Conservation (phyloP, 2,888 invertebrate species). For the Nemotelus nigrinus region DNA sequence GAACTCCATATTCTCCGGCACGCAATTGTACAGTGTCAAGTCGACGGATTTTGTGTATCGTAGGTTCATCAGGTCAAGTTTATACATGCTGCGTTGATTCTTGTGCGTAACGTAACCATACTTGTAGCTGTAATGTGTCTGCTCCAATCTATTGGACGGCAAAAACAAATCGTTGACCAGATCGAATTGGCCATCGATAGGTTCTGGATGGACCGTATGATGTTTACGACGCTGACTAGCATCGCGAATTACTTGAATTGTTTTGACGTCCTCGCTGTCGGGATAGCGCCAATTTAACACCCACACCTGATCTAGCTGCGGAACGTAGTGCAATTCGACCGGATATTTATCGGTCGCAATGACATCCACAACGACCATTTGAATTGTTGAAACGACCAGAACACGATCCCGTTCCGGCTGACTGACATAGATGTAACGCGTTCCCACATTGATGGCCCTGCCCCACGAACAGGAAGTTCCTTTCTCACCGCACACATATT, state of each 20-base stretch:
- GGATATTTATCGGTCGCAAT: conserved; percentile 78
- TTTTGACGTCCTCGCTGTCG: conserved; percentile 48
- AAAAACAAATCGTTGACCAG: conserved; percentile 73
- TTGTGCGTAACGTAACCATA: conserved; percentile 80
- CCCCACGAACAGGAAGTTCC: conserved; percentile 77
- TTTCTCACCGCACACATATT: conserved; percentile 77
- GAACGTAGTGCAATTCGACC: conserved; percentile 75
- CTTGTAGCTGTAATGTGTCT: conserved; percentile 69
- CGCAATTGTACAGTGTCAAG: conserved; percentile 77
- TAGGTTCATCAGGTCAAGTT: conserved; percentile 76
- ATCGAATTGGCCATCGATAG: conserved; percentile 80
- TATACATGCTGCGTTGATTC: conserved; percentile 77
- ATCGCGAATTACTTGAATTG: conserved; percentile 72
- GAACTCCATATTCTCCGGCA: conserved; percentile 75
- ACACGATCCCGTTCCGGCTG: conserved; percentile 77
- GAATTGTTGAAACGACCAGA: conserved; percentile 76
- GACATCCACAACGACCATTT: conserved; percentile 77
- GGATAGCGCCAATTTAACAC: conserved; percentile 68
- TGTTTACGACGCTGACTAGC: conserved; percentile 78
- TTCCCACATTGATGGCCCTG: conserved; percentile 75
- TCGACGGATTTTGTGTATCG: conserved; percentile 77
- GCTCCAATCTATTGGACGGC: conserved; percentile 69
- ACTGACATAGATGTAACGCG: conserved; percentile 76
- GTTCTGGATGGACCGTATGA: conserved; percentile 77
- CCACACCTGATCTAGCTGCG: conserved; percentile 79